Conservation (phyloP, 2,888 invertebrate species). For the Drosophila bunnanda region DNA sequence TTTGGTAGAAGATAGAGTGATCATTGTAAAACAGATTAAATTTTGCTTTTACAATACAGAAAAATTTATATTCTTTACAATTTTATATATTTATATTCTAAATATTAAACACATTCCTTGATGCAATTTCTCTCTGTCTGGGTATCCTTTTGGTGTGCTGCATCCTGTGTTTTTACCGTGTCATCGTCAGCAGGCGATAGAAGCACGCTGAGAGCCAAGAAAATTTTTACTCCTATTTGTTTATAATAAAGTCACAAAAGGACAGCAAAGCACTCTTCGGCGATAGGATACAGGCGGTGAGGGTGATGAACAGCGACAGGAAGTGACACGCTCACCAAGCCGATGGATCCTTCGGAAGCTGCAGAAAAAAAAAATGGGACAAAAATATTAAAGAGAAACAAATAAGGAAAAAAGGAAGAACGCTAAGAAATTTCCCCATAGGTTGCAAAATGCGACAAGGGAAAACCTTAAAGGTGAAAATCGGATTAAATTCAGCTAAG, state of each 20-base stretch:
- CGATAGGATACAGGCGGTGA: conserved; percentile 14
- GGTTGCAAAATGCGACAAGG: not conserved
- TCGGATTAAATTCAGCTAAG: not conserved
- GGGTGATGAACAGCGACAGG: conserved; percentile 42
- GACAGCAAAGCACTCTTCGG: conserved; percentile 38
- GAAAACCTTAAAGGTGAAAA: conserved; percentile 9
- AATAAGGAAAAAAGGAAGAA: not conserved
- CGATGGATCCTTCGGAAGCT: conserved; percentile 21
- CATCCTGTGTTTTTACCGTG: conserved; percentile 36
- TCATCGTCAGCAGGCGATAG: conserved; percentile 38
- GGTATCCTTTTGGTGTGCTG: conserved; percentile 17
- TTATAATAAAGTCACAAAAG: conserved; percentile 48
- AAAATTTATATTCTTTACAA: fast-evolving
- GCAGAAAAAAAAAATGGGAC: not conserved
- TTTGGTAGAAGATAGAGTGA: not conserved
- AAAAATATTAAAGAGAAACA: conserved; percentile 2
- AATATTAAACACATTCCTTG: not conserved
- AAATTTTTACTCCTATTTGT: conserved; percentile 44
- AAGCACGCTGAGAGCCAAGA: conserved; percentile 40
- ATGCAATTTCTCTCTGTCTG: not conserved
- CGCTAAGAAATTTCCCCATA: conserved; percentile 3
- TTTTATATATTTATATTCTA: too few relatives aligned
- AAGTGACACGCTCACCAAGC: conserved; percentile 39
- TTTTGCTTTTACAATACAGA: too few relatives aligned
- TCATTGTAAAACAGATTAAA: not conserved